These are phyloP conservation scores for Haemorhous mexicanus DNA, from an alignment of 2,113 vertebrate genomes.

Conservation along the genomic window DNA sequence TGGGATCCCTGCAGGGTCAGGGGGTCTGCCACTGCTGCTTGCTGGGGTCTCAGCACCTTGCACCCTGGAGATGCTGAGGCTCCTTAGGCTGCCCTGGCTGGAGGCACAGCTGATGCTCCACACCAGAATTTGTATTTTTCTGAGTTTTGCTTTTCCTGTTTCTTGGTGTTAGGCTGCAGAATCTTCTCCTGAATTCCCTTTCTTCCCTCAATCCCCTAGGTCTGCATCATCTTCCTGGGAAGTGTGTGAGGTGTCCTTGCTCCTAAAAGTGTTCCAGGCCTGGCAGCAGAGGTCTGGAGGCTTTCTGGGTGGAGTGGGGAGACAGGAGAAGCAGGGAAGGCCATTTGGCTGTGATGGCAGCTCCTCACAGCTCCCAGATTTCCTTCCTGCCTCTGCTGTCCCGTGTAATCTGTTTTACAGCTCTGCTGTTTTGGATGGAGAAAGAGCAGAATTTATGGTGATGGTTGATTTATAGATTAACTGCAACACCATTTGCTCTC, in stretches of 20 bases:
- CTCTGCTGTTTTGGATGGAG: slow-evolving; percentile 39
- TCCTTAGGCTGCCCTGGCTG: not conserved
- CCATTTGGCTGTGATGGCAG: not conserved
- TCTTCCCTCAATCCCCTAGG: not conserved
- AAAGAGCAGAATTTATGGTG: slow-evolving; percentile 55
- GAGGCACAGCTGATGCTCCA: not conserved
- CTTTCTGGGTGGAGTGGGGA: not conserved
- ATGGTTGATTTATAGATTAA: slow-evolving; percentile 57
- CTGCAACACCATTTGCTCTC: slow-evolving; percentile 41
- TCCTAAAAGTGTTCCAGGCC: not conserved
- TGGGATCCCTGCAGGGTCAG: not conserved
- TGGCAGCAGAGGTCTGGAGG: not conserved
- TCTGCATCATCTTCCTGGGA: not conserved
- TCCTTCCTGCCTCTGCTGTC: slow-evolving; percentile 37
- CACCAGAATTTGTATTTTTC: not conserved
- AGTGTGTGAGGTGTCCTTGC: not conserved
- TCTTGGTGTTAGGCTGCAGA: not conserved
- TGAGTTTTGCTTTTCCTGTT: not conserved
- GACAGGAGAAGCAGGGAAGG: not conserved
- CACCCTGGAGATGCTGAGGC: not conserved
- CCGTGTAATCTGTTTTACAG: slow-evolving; percentile 46
- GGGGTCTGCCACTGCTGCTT: not conserved
- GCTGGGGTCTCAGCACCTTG: not conserved
- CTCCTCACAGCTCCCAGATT: slow-evolving; percentile 39
- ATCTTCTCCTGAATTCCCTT: not conserved